Conservation (phyloP, 1,140 invertebrate genomes). For the Neuroterus valhalla region DNA sequence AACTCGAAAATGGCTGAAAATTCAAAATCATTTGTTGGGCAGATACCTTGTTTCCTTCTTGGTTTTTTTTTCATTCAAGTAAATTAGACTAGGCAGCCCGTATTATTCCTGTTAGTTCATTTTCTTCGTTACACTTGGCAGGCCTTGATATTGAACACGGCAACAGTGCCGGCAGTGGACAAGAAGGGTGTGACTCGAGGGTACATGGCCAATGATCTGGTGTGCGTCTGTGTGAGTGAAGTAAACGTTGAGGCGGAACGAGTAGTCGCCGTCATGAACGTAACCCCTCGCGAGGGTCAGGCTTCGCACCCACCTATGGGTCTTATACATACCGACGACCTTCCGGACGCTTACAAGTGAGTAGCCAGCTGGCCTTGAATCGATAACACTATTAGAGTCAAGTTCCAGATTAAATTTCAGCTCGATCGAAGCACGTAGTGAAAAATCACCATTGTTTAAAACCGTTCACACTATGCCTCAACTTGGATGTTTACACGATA, state of each 20-base stretch:
- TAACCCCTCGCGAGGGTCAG: constrained; percentile 81
- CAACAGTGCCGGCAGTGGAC: constrained; percentile 83
- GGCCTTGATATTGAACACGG: constrained; percentile 74
- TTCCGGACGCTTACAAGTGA: constrained; percentile 92
- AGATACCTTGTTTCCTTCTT: too few species aligned
- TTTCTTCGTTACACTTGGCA: constrained; percentile 47
- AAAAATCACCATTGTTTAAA: constrained; percentile 4
- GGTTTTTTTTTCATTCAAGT: too few species aligned
- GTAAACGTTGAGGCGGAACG: constrained; percentile 90
- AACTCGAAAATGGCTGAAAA: too few species aligned
- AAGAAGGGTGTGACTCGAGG: constrained; percentile 86
- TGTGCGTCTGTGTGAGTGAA: constrained; percentile 91
- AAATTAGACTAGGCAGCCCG: too few species aligned
- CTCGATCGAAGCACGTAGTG: constrained; percentile 5
- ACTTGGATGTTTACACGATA: background rate
- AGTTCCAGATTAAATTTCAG: constrained; percentile 5
- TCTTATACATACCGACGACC: constrained; percentile 88
- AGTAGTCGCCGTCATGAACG: constrained; percentile 90
- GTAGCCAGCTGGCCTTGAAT: constrained; percentile 56
- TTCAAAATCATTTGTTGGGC: too few species aligned
- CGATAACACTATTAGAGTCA: constrained; percentile 2
- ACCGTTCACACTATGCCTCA: constrained; percentile 1
- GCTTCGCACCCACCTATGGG: constrained; percentile 84
- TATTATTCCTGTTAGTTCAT: background rate
- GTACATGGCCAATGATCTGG: constrained; percentile 88